These are phyloP conservation scores for Argopecten irradians DNA, from an alignment of 1,140 invertebrate genomes.

Conservation along the genomic window DNA sequence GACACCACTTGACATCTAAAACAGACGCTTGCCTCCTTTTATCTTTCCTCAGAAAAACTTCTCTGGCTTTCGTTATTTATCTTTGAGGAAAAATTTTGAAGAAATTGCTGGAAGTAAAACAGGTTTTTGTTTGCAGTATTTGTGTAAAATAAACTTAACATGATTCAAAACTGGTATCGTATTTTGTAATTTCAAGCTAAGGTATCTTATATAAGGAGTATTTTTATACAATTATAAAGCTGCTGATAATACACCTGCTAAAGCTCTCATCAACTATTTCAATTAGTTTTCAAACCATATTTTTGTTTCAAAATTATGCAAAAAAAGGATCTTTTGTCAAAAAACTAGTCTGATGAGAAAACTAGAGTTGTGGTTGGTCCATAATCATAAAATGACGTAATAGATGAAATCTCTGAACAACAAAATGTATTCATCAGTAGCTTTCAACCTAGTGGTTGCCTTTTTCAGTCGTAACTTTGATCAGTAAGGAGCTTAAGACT, in stretches of 20 bases:
- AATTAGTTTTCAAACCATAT: too few species aligned
- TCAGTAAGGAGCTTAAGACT: too few species aligned
- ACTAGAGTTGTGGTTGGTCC: too few species aligned
- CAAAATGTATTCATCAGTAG: too few species aligned
- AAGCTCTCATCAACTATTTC: not conserved
- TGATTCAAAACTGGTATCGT: not conserved
- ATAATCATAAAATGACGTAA: too few species aligned
- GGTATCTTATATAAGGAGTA: not conserved
- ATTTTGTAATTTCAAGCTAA: not conserved
- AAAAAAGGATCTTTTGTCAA: too few species aligned
- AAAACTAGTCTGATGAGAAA: too few species aligned
- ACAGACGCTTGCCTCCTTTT: not conserved
- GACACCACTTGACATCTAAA: constrained; percentile 16
- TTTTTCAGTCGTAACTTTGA: too few species aligned
- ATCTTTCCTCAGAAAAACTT: not conserved
- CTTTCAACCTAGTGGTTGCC: too few species aligned
- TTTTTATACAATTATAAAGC: not conserved
- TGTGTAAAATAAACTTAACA: not conserved
- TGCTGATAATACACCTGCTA: not conserved
- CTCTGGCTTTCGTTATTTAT: not conserved
- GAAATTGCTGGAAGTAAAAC: not conserved
- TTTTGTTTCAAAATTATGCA: too few species aligned
- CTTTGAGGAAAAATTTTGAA: not conserved
- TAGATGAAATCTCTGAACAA: too few species aligned
- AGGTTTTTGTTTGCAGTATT: not conserved